Percentiles rank a stretch among this genome's conserved stretches.
Evolutionary conservation across 2,888 invertebrate genomes (phyloP).

Genomic region (Athetis lepigone): DNA sequence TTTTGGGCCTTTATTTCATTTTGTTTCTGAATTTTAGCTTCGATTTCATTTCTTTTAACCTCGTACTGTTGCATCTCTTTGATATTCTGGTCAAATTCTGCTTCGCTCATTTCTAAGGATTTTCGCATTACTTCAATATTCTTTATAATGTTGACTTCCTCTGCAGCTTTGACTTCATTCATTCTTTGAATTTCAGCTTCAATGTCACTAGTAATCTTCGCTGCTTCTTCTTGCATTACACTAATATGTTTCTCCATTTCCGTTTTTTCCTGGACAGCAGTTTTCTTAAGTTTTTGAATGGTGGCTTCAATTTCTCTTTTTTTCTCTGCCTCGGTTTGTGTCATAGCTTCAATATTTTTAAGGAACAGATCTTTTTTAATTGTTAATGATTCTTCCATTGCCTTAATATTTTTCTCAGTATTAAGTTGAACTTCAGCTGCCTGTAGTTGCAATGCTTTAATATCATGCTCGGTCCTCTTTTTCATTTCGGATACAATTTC

Average conservation of each 20-base stretch:
- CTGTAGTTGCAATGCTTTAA: slow-evolving; percentile 4
- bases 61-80: slow-evolving; percentile 12
- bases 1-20: slow-evolving; percentile 19
- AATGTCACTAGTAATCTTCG: no score
- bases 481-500: slow-evolving; percentile 1
- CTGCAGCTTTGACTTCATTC: slow-evolving; percentile 10
- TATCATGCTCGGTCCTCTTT: not conserved
- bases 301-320: no score
- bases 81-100: slow-evolving; percentile 23
- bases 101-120: not conserved
- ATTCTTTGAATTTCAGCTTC: slow-evolving; percentile 35
- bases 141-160: not conserved
- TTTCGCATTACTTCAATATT: slow-evolving; percentile 19
- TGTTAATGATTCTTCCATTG: slow-evolving; percentile 3
- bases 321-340: not conserved
- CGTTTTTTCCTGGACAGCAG: no score
- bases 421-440: slow-evolving; percentile 1
- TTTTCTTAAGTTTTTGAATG: no score
- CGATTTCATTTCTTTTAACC: slow-evolving; percentile 18
- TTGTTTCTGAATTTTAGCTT: not conserved
- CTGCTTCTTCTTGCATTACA: no score
- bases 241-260: no score
- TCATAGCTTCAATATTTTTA: slow-evolving; percentile 18
- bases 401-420: slow-evolving; percentile 8
- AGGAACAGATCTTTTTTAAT: not conserved